Conservation (phyloP, 2,113 vertebrate species). For the Crotalus tigris region DNA sequence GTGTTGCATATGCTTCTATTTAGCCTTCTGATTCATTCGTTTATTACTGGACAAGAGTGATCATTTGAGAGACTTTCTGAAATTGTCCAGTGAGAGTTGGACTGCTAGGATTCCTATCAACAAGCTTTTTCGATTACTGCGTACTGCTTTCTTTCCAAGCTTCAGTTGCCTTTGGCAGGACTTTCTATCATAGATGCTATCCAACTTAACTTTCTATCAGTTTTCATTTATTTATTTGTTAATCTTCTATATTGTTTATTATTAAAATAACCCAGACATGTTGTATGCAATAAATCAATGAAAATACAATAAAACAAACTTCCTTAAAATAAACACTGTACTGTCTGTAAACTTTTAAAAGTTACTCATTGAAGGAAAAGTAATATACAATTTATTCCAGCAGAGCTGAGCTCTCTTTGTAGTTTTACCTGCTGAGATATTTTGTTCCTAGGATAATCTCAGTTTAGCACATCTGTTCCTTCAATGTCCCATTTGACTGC, state of each 20-base stretch:
- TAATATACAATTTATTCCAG: neutral
- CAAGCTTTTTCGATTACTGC: conserved; percentile 55
- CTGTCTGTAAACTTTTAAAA: neutral
- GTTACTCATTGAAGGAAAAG: neutral
- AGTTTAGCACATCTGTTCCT: neutral
- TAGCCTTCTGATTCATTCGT: conserved; percentile 66
- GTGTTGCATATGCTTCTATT: conserved; percentile 67
- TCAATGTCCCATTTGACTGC: neutral
- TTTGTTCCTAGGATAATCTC: neutral
- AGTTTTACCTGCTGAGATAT: neutral
- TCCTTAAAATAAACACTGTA: neutral
- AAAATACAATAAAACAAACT: neutral
- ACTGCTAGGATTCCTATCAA: conserved; percentile 49
- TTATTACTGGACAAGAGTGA: conserved; percentile 65
- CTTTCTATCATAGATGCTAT: neutral
- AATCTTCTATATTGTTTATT: neutral
- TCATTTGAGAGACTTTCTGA: conserved; percentile 57
- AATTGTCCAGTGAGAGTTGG: conserved; percentile 51
- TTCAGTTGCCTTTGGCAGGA: conserved; percentile 5
- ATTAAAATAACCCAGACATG: neutral
- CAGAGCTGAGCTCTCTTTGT: neutral
- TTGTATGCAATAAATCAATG: neutral
- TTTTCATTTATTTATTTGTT: neutral
- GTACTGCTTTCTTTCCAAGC: conserved; percentile 34
- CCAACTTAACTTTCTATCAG: neutral